These are phyloP conservation scores for Leptinotarsa haldemani DNA, from an alignment of 2,888 invertebrate species.

Conservation along the genomic window DNA sequence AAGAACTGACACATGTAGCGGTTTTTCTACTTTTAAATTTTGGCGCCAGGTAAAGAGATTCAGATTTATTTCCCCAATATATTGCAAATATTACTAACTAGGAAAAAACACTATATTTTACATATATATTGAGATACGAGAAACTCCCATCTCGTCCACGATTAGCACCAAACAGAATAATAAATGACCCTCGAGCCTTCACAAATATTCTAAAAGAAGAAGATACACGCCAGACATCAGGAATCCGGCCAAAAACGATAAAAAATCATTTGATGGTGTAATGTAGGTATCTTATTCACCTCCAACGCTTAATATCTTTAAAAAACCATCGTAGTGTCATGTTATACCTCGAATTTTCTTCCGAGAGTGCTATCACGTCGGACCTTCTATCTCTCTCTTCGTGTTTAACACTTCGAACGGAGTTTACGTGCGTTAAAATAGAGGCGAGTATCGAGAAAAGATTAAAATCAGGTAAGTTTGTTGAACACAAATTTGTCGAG, in stretches of 20 bases:
- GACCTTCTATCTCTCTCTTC: conserved; percentile 1
- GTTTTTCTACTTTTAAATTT: too few species aligned
- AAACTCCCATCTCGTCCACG: neutral
- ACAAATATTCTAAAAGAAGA: conserved; percentile 20
- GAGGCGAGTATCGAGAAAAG: conserved; percentile 36
- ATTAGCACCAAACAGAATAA: conserved; percentile 7
- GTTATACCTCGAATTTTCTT: conserved; percentile 56
- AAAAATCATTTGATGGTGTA: conserved; percentile 40
- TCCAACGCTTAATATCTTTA: conserved; percentile 58
- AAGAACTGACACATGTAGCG: too few species aligned
- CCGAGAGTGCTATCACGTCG: conserved; percentile 1
- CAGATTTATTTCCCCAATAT: too few species aligned
- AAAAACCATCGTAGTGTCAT: conserved; percentile 60
- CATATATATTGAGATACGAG: neutral
- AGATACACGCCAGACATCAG: conserved; percentile 17
- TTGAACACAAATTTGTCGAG: conserved; percentile 63
- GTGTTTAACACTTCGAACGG: neutral
- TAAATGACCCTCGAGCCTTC: conserved; percentile 5
- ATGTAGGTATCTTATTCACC: conserved; percentile 55
- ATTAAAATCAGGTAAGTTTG: conserved; percentile 59
- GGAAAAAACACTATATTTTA: neutral
- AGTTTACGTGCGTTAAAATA: conserved; percentile 28
- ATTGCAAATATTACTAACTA: neutral
- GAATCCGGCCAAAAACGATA: conserved; percentile 16
- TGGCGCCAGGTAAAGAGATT: too few species aligned